These are phyloP conservation scores for Pimpla rufipes DNA, from an alignment of 2,888 invertebrate species.

Conservation along the genomic window DNA sequence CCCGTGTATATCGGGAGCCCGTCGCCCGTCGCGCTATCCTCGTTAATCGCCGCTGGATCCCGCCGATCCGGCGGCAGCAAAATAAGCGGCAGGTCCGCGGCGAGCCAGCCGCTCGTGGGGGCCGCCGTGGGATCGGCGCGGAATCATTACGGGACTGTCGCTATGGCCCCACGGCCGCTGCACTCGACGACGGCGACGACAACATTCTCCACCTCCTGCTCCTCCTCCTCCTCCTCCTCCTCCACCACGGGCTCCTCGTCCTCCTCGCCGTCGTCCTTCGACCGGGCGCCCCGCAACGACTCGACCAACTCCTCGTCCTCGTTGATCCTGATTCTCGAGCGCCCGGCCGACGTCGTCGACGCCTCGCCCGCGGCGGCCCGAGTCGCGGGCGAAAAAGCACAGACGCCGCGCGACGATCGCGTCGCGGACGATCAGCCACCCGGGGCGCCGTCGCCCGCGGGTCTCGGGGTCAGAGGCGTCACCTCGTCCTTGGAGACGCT, in stretches of 20 bases:
- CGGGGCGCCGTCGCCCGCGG: not conserved
- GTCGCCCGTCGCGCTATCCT: conserved; percentile 21
- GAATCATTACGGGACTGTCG: conserved; percentile 51
- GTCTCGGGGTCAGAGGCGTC: conserved; percentile 31
- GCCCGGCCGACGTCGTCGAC: not conserved
- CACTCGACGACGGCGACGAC: conserved; percentile 38
- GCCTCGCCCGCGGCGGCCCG: not conserved
- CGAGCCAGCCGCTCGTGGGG: not conserved
- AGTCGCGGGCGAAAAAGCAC: not conserved
- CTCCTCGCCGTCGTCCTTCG: conserved; percentile 45
- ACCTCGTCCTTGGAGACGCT: conserved; percentile 62
- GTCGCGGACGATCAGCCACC: not conserved
- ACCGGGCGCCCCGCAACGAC: conserved; percentile 52
- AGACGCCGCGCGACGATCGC: not conserved
- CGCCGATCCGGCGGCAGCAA: conserved; percentile 13
- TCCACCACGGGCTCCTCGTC: conserved; percentile 50
- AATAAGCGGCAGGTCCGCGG: not conserved
- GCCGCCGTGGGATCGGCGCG: conserved; percentile 18
- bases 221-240: conserved; percentile 50
- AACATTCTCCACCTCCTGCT: conserved; percentile 57
- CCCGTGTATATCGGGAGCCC: conserved; percentile 29
- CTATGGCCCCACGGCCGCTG: conserved; percentile 57
- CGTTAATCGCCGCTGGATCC: conserved; percentile 41
- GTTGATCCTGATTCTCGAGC: conserved; percentile 63
- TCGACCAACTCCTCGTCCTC: conserved; percentile 65